Evolutionary conservation across 92 coral and sea anemone genomes (phyloP), one percentile per base, ranked within the genome.

Genomic region (Bergia sp.): DNA sequence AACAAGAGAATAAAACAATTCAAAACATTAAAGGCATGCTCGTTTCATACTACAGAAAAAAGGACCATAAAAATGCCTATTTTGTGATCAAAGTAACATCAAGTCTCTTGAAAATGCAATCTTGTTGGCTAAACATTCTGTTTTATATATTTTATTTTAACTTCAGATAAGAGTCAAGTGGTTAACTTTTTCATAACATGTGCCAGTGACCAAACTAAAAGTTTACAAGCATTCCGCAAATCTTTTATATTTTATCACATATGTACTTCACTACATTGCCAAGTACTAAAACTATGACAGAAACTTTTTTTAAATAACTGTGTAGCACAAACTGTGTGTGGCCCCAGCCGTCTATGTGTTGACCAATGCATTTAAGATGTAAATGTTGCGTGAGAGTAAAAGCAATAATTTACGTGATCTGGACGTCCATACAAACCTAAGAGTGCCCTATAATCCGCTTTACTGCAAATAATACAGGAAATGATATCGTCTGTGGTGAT

Each of bases 371-470:
- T 57, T 61, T 39, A 23, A 2, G 57, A 69, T 20, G 12, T 38
- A 37, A 40, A 64, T 53, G 58, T 82, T 82, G 76, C 86, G 86
- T 82, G 86, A 82, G 66, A 82, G 15, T 21, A 66, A 53, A 64
- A 15, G 39, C 86, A 61, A 42, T 21, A 61, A 7, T 61, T 82
- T 65, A 82, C 57, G 86, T 82, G 86, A 66, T 82, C 66, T 82
- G 76, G 40, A n/a, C 40, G 18, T 37, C 9, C 66, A 82, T 29
- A 82, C 86, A 65, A 82, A 61, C 37, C 86, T 61, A 82, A 64
- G 13, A 41, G 79, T 3, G 29, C 20, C 16, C 67, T 0, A 43
- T 81, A 53, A 81, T 65, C 77, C 40, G 73, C 76, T 82, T 82
- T 20, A 6, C 76, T 21, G 77, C 29, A 13, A 43, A 29, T 65